Evolutionary conservation across 2,888 invertebrate genomes (phyloP).

Genomic region (Zootermopsis nevadensis): DNA sequence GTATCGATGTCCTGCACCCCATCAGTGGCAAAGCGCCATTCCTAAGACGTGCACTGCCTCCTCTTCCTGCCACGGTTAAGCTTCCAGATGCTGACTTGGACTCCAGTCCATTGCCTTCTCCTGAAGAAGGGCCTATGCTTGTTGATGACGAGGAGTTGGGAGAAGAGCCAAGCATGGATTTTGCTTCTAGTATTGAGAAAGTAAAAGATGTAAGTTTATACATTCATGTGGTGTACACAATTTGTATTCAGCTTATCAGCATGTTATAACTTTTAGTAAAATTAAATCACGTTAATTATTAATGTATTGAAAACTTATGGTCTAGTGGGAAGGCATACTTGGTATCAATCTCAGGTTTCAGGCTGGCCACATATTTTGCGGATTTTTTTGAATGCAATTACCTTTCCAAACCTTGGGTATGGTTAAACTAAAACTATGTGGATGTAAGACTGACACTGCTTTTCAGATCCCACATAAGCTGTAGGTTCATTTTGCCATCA

Average conservation of each 20-base stretch:
- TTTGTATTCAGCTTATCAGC: slow-evolving; percentile 7
- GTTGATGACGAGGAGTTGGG: slow-evolving; percentile 62
- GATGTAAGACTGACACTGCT: too few relatives aligned
- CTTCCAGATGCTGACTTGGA: slow-evolving; percentile 15
- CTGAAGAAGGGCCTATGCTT: slow-evolving; percentile 60
- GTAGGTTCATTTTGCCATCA: too few relatives aligned
- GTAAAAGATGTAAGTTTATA: slow-evolving; percentile 88
- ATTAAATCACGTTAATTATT: too few relatives aligned
- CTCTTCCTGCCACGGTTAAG: slow-evolving; percentile 67
- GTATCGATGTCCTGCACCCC: slow-evolving; percentile 34
- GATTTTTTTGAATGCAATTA: too few relatives aligned
- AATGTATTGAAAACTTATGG: too few relatives aligned
- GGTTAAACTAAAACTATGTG: too few relatives aligned
- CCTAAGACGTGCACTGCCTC: slow-evolving; percentile 75
- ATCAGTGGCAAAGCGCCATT: slow-evolving; percentile 66
- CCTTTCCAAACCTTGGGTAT: too few relatives aligned
- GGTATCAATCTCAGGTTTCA: too few relatives aligned
- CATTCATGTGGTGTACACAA: background rate
- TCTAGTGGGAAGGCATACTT: too few relatives aligned
- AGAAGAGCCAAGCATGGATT: slow-evolving; percentile 75
- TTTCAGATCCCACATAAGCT: too few relatives aligned
- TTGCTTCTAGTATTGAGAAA: slow-evolving; percentile 91
- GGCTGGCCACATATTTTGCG: too few relatives aligned
- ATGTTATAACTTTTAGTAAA: too few relatives aligned
- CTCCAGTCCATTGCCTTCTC: slow-evolving; percentile 36